Evolutionary conservation across 2,113 vertebrate species (phyloP), one percentile per base, ranked within the genome.

Genomic region (Raja brachyura): DNA sequence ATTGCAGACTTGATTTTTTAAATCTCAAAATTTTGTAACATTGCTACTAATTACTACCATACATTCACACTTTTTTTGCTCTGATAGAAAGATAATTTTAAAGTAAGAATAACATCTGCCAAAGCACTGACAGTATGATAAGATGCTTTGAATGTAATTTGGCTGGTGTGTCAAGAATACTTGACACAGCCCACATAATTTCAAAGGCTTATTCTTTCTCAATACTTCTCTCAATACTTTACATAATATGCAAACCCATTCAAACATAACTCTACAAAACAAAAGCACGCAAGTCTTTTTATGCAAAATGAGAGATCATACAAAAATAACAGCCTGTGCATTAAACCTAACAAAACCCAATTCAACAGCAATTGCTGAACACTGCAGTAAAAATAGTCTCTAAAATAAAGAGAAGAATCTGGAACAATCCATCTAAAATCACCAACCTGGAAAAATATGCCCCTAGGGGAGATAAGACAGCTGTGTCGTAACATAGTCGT

Each of bases 401-500:
- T 90, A 18, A 90, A 33, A 73, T 68, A 63, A 70, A 92, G 13
- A 48, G 39, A 7, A 68, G 8, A 73, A 73, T 73, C 68, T 92
- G 33, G 4, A 74, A 33, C 68, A 92, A 92, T 92, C 10, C 31
- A 92, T 73, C 59, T 92, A 92, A 54, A 70, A 92, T 73, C 63
- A 73, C 25, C 39, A 73, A 70, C n/a, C 28, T 31, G n/a, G 25
- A 92, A 92, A 22, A 74, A 73, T 14, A 33, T 73, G 39, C 4
- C 73, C 90, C 68, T 73, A 73, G 48, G 68, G 68, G 68, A 54
- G 8, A 6, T 54, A 73, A 92, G 66, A 39, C 39, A 92, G 90
- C 90, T 73, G 90, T 31, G 31, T 68, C 25, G 90, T 22, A 74
- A 92, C 39, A 92, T 92, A 88, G 33, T 16, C 59, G 59, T 88